Percentiles rank a stretch among this genome's conserved stretches.
Evolutionary conservation across 2,888 invertebrate genomes (phyloP).

Genomic region (Luperina nickerlii): DNA sequence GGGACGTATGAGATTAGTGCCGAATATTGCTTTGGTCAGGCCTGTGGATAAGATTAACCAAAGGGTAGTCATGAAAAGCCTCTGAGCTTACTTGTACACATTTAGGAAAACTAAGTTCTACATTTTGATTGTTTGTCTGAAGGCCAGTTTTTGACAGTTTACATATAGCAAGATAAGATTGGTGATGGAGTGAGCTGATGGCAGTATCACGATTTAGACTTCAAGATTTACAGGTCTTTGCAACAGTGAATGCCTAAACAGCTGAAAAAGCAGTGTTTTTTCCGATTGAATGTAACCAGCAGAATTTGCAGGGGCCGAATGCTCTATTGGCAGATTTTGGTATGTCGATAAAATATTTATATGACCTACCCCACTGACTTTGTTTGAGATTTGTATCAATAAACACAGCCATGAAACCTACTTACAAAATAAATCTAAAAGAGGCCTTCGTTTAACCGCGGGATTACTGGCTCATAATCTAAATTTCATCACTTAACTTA

Average conservation of each 20-base stretch:
- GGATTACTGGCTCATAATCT: neutral
- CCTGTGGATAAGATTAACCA: neutral
- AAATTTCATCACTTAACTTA: constrained; percentile 9
- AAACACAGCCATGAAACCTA: neutral
- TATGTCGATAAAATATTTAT: neutral
- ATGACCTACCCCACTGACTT: no score
- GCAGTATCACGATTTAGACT: neutral
- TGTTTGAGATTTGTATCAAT: neutral
- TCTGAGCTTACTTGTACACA: no score
- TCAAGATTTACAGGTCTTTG: neutral
- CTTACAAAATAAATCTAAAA: neutral
- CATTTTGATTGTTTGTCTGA: neutral
- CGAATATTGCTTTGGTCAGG: constrained; percentile 1
- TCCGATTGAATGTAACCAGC: neutral
- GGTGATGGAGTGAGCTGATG: neutral
- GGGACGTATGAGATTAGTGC: constrained; percentile 32
- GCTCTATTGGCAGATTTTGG: neutral
- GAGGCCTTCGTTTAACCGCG: neutral
- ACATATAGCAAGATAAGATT: neutral
- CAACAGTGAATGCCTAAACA: neutral
- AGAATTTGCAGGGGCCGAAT: neutral
- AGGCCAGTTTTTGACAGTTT: neutral
- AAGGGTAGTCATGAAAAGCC: neutral
- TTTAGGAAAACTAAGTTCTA: neutral
- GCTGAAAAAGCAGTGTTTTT: neutral